phyloP scores from a whole-genome alignment of 2,888 invertebrate species.

The Pharmacophagus antenor region DNA sequence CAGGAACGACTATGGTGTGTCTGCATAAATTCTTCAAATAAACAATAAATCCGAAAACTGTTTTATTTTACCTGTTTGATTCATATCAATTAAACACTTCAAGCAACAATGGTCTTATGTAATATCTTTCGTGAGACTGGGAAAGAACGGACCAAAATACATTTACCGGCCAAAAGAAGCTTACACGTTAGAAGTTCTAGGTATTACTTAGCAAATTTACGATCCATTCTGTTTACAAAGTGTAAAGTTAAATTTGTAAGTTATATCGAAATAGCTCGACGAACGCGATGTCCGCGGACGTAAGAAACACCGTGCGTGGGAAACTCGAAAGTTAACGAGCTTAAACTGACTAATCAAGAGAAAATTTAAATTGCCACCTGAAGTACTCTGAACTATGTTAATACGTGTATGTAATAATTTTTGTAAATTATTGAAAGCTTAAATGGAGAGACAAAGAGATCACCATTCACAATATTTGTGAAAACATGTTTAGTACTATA shows the following conservation, averaged over 20 bases:
- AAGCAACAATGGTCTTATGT: slow-evolving; percentile 55
- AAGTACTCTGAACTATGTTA: slow-evolving; percentile 11
- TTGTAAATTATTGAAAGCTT: too few species aligned
- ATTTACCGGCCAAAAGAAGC: background rate
- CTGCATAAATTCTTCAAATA: too few species aligned
- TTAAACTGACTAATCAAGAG: slow-evolving; percentile 27
- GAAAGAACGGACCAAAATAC: slow-evolving; percentile 38
- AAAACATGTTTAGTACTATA: too few species aligned
- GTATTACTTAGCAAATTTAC: slow-evolving; percentile 3
- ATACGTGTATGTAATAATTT: too few species aligned
- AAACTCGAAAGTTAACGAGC: slow-evolving; percentile 50
- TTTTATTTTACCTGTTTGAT: slow-evolving; percentile 4
- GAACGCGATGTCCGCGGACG: slow-evolving; percentile 33
- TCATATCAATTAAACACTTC: slow-evolving; percentile 33
- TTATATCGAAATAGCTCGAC: slow-evolving; percentile 8
- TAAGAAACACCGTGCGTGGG: slow-evolving; percentile 40
- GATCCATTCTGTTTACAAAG: slow-evolving; percentile 3
- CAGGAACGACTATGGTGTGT: too few species aligned
- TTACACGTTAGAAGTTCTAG: background rate
- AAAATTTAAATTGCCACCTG: slow-evolving; percentile 31
- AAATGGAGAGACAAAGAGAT: too few species aligned
- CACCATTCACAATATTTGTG: too few species aligned
- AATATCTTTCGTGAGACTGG: slow-evolving; percentile 58
- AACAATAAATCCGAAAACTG: background rate
- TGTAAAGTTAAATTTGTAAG: slow-evolving; percentile 16